These are phyloP conservation scores for Norana najaformis DNA, from an alignment of 2,888 invertebrate genomes.

Conservation along the genomic window DNA sequence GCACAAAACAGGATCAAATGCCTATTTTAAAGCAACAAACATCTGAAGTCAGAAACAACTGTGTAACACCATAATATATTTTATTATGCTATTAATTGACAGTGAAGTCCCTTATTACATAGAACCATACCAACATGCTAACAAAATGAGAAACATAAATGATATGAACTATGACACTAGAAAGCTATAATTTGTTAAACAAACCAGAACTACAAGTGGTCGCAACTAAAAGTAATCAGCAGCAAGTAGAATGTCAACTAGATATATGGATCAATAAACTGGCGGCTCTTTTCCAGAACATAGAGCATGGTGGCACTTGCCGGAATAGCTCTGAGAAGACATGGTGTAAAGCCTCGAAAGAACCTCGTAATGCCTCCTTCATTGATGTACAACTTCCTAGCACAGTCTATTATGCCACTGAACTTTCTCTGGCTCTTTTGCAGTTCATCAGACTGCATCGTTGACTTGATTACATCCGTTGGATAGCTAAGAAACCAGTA, in stretches of 20 bases:
- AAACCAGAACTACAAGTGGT: too few relatives aligned
- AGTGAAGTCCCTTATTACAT: too few relatives aligned
- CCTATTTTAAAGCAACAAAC: too few relatives aligned
- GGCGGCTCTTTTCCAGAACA: constrained; percentile 40
- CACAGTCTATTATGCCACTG: constrained; percentile 41
- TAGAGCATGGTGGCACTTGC: constrained; percentile 45
- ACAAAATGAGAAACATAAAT: too few relatives aligned
- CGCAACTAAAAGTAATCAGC: not conserved
- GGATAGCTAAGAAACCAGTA: constrained; percentile 47
- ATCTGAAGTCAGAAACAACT: not conserved
- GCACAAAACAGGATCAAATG: too few relatives aligned
- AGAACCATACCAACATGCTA: not conserved
- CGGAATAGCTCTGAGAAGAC: constrained; percentile 45
- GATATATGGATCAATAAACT: constrained; percentile 34
- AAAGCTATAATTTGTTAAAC: not conserved
- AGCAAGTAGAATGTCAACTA: not conserved
- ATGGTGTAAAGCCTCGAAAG: constrained; percentile 44
- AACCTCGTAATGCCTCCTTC: constrained; percentile 44
- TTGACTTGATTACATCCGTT: constrained; percentile 46
- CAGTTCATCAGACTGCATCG: constrained; percentile 45
- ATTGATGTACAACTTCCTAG: constrained; percentile 40
- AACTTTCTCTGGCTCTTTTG: constrained; percentile 39
- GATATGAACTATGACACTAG: not conserved
- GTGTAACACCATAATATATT: not conserved
- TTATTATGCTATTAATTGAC: too few relatives aligned